Base-by-base conservation (phyloP, 2,888 invertebrate genomes). In the Cantharis nigra region DNA sequence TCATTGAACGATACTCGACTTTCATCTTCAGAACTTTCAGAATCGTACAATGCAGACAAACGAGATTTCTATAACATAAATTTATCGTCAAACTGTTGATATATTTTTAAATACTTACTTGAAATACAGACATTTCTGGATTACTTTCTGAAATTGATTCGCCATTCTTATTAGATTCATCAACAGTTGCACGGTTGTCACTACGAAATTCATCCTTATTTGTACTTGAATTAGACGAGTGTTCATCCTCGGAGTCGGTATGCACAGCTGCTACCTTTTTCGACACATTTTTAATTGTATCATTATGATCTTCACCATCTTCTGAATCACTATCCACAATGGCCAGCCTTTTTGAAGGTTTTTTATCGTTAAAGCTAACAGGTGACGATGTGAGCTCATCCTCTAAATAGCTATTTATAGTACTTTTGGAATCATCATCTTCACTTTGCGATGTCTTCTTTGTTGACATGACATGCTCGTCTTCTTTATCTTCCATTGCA, bases 11-110 rank as follows among this genome's bases (percentile, higher is more conserved):
- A 18, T 23, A 9, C n/a, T 67, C 4, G 30, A 75, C 9, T 75
- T 77, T 84, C 83, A 70, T 87, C 86, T 76, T 86, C 91, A 71
- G 91, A 91, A 77, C 90, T 91, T 78, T 92, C 92, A 9, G 91
- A 90, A 84, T 92, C 92, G 88, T 90, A 91, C 69, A 92, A 85
- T 16, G 89, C 87, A 75, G 89, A 83, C 78, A 89, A 87, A 20
- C 86, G 83, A 13, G 84, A 81, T 74, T 81, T 82, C 84, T 86
- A 28, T n/a, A 77, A 78, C 70, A 81, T 79, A 33, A 72, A 70
- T 62, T 9, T n/a, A 49, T 49, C 7, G 3, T 5, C 0, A 13
- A 33, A 13, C 13, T n/a, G 33, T 5, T 33, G 33, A 33, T 4
- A 13, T n/a, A 75, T 65, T 69, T 76, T 76, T 63, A 70, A 49